Percentiles rank a stretch among this genome's conserved stretches.
These are phyloP conservation scores for Colius striatus DNA, from an alignment of 2,113 vertebrate genomes.

Conservation along the genomic window DNA sequence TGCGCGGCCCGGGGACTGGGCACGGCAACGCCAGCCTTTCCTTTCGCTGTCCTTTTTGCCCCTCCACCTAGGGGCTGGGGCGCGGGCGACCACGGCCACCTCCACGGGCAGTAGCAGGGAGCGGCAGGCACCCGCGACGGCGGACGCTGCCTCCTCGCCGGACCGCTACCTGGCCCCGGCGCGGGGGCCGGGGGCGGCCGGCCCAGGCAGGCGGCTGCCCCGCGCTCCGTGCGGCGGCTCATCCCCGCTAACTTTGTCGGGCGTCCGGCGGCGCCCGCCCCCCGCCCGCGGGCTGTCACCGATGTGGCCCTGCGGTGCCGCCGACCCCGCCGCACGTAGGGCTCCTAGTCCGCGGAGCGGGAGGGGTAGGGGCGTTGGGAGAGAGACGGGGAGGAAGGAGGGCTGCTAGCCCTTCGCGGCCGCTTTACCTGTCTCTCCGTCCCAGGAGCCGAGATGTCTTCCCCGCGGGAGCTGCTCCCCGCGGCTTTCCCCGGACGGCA, in stretches of 20 bases:
- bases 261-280: not conserved
- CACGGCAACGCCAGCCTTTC: not conserved
- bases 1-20: not conserved
- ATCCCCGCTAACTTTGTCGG: not conserved
- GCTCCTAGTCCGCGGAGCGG: not conserved
- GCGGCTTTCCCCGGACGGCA: not conserved
- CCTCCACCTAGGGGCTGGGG: not conserved
- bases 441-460: not conserved
- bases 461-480: not conserved
- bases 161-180: not conserved
- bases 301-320: not conserved
- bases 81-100: not conserved
- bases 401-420: not conserved
- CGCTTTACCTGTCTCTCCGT: constrained; percentile 24
- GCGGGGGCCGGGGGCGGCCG: not conserved
- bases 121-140: not conserved
- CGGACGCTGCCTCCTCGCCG: not conserved
- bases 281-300: not conserved
- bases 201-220: not conserved
- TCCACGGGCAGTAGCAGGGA: not conserved
- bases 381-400: not conserved
- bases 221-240: not conserved
- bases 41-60: too few relatives aligned
- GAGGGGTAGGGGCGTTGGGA: not conserved
- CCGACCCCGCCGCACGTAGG: not conserved